These are phyloP conservation scores for Echeneis naucrates DNA, from an alignment of 2,797 vertebrate genomes.

Conservation along the genomic window DNA sequence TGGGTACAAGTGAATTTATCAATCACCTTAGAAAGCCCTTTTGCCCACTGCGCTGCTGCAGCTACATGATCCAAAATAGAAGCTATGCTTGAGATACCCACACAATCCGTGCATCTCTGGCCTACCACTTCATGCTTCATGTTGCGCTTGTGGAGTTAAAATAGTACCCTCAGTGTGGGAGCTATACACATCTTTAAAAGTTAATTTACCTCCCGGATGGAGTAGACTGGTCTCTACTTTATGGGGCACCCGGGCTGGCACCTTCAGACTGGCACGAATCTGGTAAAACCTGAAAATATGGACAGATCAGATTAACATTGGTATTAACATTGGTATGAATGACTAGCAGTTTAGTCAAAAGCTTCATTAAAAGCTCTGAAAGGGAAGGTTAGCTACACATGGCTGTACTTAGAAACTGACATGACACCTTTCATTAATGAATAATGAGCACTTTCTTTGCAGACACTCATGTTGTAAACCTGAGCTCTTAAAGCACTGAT, in stretches of 20 bases:
- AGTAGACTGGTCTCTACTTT: slow-evolving; percentile 95
- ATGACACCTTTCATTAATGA: slow-evolving; percentile 69
- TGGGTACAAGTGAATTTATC: not conserved
- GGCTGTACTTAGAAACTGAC: slow-evolving; percentile 63
- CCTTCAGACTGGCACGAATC: slow-evolving; percentile 92
- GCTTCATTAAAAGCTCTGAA: slow-evolving; percentile 19
- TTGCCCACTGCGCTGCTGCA: not conserved
- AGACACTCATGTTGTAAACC: slow-evolving; percentile 75
- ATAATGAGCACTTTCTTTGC: slow-evolving; percentile 75
- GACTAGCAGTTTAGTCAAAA: not conserved
- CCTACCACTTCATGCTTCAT: not conserved
- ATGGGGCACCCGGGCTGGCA: slow-evolving; percentile 94
- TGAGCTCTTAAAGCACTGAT: slow-evolving; percentile 63
- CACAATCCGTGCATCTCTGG: not conserved
- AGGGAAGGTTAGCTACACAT: slow-evolving; percentile 43
- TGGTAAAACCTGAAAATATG: slow-evolving; percentile 92
- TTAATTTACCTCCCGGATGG: slow-evolving; percentile 88
- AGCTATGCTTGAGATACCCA: not conserved
- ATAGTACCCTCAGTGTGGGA: too few species aligned
- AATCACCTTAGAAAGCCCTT: not conserved
- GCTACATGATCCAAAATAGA: not conserved
- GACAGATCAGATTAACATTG: slow-evolving; percentile 25
- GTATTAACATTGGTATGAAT: not conserved
- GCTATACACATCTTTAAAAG: not conserved
- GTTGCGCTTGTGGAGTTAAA: not conserved